Base-by-base conservation (phyloP, 30 jellyfish, hydroid and myxozoan species). In the Hydractinia echinata region DNA sequence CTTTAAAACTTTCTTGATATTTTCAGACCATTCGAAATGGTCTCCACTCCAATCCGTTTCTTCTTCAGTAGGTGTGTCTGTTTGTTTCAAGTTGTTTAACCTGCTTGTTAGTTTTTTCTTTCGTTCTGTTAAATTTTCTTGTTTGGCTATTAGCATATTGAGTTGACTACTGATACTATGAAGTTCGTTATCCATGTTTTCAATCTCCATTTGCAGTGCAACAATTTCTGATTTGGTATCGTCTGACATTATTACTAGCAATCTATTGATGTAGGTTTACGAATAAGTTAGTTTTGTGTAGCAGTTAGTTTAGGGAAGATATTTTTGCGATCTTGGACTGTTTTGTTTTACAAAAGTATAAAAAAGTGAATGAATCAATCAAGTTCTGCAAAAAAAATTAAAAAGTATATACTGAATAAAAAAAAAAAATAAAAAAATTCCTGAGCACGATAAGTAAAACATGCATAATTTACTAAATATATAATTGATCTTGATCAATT, bases 21-120 rank as follows among this genome's bases (percentile, higher is more conserved):
- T 78, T 62, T 81, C 90, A 5, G 89, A 78, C 97, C 97, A 90
- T 4, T 76, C 73, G 51, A 90, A 90, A 3, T 77, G 50, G 66
- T 77, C 73, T 53, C 89, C 72, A 53, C 83, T 62, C 97, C 97
- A 90, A 54, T 90, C 93, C 6, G 81, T 54, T 10, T 61, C 76
- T 39, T 61, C 58, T 30, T 79, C 56, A 61, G 87, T 7, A 30
- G 44, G 44, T 30, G 44, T 30, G 2, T 30, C 44, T 30, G 76
- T 15, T 50, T 71, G 6, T 15, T 71, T 49, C 68, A 49, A 19
- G 50, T 8, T 58, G n/a, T 7, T 30, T 50, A 85, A 54, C 21
- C 52, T 62, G n/a, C 79, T 71, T 53, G 55, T 76, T 7, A 85
- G 48, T 21, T 53, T 52, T 68, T 61, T 20, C 72, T 67, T 85